Conservation (phyloP, 2,113 vertebrate genomes). For the Micronycteris hirsuta region DNA sequence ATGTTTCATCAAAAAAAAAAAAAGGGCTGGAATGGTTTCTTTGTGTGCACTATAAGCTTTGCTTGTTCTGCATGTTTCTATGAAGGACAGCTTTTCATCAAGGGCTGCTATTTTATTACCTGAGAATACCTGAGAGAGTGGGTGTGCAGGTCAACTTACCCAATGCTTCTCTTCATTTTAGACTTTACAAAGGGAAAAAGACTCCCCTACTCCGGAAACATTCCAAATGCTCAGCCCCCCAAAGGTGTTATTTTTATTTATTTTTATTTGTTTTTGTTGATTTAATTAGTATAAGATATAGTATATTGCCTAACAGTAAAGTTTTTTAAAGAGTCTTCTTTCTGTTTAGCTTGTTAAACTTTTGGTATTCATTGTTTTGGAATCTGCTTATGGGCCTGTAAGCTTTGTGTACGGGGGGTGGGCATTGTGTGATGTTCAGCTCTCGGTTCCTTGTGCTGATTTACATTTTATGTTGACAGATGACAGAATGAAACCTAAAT, state of each 20-base stretch:
- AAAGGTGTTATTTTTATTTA: constrained; percentile 94
- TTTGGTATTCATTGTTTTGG: neutral
- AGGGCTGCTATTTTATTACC: constrained; percentile 74
- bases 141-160: constrained; percentile 84
- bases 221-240: constrained; percentile 99
- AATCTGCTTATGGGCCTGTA: neutral
- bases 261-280: constrained; percentile 77
- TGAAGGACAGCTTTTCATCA: constrained; percentile 72
- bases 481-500: neutral
- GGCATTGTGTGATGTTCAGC: neutral
- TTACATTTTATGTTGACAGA: neutral
- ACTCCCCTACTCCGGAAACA: constrained; percentile 98
- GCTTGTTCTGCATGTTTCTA: constrained; percentile 86
- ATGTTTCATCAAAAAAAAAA: constrained; percentile 61
- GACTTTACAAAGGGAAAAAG: constrained; percentile 99
- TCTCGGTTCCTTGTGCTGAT: neutral
- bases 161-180: constrained; percentile 99
- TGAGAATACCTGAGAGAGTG: constrained; percentile 69
- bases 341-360: constrained; percentile 47
- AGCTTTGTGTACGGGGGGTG: neutral
- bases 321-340: constrained; percentile 48
- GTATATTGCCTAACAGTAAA: constrained; percentile 57
- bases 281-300: constrained; percentile 65
- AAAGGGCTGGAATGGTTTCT: constrained; percentile 74
- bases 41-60: constrained; percentile 78